These are phyloP conservation scores for Ryuthela nishihirai DNA, from an alignment of 2,888 invertebrate species.

Conservation along the genomic window DNA sequence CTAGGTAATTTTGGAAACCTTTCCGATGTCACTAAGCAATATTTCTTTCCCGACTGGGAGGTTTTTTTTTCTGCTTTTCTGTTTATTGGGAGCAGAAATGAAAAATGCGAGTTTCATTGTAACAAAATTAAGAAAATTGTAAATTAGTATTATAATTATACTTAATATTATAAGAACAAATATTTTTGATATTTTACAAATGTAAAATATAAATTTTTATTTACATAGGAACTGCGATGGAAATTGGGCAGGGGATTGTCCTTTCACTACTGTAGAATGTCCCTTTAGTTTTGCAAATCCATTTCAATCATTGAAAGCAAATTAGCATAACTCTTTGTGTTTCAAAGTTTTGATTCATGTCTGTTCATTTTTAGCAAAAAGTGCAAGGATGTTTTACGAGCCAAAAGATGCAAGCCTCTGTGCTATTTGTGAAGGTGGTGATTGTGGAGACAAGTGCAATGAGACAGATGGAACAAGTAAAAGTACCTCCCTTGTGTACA, in stretches of 20 bases:
- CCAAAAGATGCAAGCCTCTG: conserved; percentile 36
- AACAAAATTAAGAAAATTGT: too few species aligned
- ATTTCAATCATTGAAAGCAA: not conserved
- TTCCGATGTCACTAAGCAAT: too few species aligned
- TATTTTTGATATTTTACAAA: too few species aligned
- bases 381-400: conserved; percentile 42
- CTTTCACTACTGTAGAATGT: not conserved
- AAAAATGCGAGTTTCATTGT: too few species aligned
- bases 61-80: too few species aligned
- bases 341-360: not conserved
- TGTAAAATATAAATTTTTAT: too few species aligned
- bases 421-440: conserved; percentile 35
- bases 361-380: conserved; percentile 28
- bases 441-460: conserved; percentile 38
- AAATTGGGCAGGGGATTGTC: not conserved
- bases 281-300: not conserved
- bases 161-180: too few species aligned
- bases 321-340: not conserved
- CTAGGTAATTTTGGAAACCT: too few species aligned
- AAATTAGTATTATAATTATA: too few species aligned
- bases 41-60: too few species aligned
- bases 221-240: too few species aligned
- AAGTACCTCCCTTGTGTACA: conserved; percentile 4
- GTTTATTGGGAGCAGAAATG: too few species aligned
- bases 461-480: conserved; percentile 8